Base-by-base conservation (phyloP, 2,888 invertebrate genomes). In the Dicranocentrus wangi region DNA sequence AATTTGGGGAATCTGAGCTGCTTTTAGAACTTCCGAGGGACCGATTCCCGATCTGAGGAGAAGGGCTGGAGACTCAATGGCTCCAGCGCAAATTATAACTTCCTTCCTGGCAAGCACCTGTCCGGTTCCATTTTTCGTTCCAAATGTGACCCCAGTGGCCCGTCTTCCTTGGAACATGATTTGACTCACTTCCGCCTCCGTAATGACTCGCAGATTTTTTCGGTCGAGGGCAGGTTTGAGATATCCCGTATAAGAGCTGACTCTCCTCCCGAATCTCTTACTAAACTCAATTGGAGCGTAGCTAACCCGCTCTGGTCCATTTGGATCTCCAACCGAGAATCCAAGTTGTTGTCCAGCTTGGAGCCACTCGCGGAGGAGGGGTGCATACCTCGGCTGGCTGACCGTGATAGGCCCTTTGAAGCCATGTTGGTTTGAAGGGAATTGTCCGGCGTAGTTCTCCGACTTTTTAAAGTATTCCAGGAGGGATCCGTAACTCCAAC, bases 261-360 rank as follows among this genome's bases (percentile, higher is more conserved):
- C 55, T 13, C 70, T 3, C 8, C 28, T 28, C 15, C 70, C 70
- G 13, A 39, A 32, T 19, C 39, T 19, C 21, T 39, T 32, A 55
- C 70, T 70, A 23, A 39, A 58, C 23, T 70, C 70, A 1, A 58
- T 39, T 5, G 70, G 55, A 53, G 32, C 19, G 39, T 51, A 53
- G 39, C 32, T 61, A 0, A 39, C 23, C 51, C 15, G 5, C 42
- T 81, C 75, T 10, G 75, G 73, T 32, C 75, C 75, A 70, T 81
- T 81, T 7, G 81, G 75, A 27, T 75, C 81, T 15, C 15, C 47
- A 7, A 47, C 27, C 7, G 17, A 13, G 32, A 69, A 81, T 13
- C 75, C 75, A 5, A 81, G 23, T 28, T 60, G 55, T 1, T 17
- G 21, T 5, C 81, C 81, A 1, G 81, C 81, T 5, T 51, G 42